Evolutionary conservation across 2,113 vertebrate species (phyloP), one percentile per base, ranked within the genome.

Genomic region (Jaculus jaculus): DNA sequence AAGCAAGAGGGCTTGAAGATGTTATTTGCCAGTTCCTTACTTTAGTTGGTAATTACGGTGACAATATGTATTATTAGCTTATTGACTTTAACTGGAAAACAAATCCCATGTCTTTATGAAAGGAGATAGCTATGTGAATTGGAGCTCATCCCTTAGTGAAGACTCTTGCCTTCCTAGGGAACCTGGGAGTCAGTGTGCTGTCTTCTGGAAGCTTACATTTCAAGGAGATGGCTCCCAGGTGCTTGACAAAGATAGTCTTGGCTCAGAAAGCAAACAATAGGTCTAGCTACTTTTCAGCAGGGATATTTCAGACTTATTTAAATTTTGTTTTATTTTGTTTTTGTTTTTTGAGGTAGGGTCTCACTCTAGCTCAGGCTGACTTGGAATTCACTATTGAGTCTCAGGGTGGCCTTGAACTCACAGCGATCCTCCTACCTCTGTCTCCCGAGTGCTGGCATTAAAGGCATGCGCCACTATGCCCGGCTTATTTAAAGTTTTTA

Each of bases 401-500:
- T n/a, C n/a, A n/a, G n/a, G n/a, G n/a, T n/a, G n/a, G n/a, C n/a
- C n/a, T n/a, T n/a, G n/a, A n/a, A n/a, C n/a, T n/a, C n/a, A n/a
- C n/a, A n/a, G n/a, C n/a, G n/a, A n/a, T n/a, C n/a, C n/a, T n/a
- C n/a, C n/a, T n/a, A n/a, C n/a, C n/a, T n/a, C n/a, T n/a, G n/a
- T n/a, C n/a, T n/a, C n/a, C n/a, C n/a, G n/a, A n/a, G n/a, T n/a
- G n/a, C n/a, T n/a, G n/a, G n/a, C n/a, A n/a, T n/a, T n/a, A n/a
- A n/a, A n/a, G n/a, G n/a, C n/a, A n/a, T n/a, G n/a, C n/a, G n/a
- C n/a, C n/a, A n/a, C n/a, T n/a, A n/a, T n/a, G n/a, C n/a, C n/a
- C n/a, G n/a, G n/a, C 47, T 69, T 80, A 54, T 84, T 87, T 94
- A 63, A 23, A 87, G 71, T 77, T 77, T 85, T 86, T 51, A 72